Conservation (phyloP, 2,797 vertebrate species). For the Leuciscus waleckii region DNA sequence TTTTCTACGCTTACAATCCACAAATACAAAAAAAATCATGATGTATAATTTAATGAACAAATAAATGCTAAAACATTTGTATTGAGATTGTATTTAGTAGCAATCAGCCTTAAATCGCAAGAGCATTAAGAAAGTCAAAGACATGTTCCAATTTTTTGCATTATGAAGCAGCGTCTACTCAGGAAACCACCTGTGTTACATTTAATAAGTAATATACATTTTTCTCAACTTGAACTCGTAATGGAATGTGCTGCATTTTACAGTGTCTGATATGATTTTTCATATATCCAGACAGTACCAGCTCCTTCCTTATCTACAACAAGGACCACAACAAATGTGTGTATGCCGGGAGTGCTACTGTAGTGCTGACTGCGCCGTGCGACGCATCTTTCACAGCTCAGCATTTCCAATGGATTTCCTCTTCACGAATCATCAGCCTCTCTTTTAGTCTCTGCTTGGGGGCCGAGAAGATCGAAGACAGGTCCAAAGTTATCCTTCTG, state of each 20-base stretch:
- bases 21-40: no score
- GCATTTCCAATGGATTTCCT: conserved; percentile 91
- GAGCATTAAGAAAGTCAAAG: no score
- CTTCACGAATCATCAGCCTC: conserved; percentile 85
- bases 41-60: no score
- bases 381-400: conserved; percentile 79
- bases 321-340: conserved; percentile 88
- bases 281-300: conserved; percentile 69
- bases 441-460: conserved; percentile 87
- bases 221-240: background rate
- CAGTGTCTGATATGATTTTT: background rate
- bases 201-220: background rate
- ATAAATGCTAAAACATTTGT: no score
- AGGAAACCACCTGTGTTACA: no score
- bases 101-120: no score
- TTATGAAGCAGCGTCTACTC: background rate
- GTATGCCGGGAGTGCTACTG: conserved; percentile 72
- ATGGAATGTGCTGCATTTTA: background rate
- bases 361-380: conserved; percentile 67
- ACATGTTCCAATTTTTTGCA: no score
- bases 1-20: no score
- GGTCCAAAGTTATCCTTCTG: conserved; percentile 81
- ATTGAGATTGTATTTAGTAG: no score
- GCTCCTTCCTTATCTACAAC: conserved; percentile 91
- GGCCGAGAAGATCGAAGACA: conserved; percentile 81